Base-by-base conservation (phyloP, 2,888 invertebrate species). In the Watsonalla binaria region DNA sequence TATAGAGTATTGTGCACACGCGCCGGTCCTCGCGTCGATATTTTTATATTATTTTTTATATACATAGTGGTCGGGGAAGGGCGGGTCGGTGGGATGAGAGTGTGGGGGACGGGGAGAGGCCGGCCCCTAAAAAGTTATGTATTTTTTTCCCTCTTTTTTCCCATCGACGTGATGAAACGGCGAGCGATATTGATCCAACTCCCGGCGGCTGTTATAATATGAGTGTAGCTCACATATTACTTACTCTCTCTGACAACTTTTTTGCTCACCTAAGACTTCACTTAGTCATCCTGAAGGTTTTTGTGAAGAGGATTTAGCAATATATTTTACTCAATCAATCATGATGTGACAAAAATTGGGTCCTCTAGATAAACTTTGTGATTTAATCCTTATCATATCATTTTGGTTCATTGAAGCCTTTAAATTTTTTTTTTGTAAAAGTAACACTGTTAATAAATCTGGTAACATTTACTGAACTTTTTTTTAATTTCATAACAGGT, bases 71-170 rank as follows among this genome's bases (percentile, higher is more conserved):
- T 66, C 68, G 63, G 63, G 65, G 74, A 71, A 72, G 60, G 58
- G 61, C 61, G 62, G 60, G 66, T 56, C 61, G 61, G 54, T 58
- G 61, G 48, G 59, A 49, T 54, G 58, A 53, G 47, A 42, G 53
- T 51, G 57, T 47, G 65, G 68, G 69, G 62, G 63, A 76, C 65
- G 65, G 76, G 77, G 74, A 78, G 78, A 72, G 62, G 74, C 72
- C 81, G 78, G 80, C 89, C 88, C 90, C 89, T 90, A 90, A 90
- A 90, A 90, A 90, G 89, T 90, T 88, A 90, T 90, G 83, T 89
- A 89, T 90, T 90, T 90, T 87, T 86, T 90, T 86, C 83, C 84
- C 82, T 84, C 86, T 87, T 90, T 90, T 89, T 90, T 86, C 87
- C 78, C 82, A 86, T 89, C 82, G 87, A 86, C 84, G 86, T 85